A percentile compares a stretch with the other conserved stretches of the same genome.
Conservation (phyloP, 2,888 invertebrate species). For the Parnassius orleans region DNA sequence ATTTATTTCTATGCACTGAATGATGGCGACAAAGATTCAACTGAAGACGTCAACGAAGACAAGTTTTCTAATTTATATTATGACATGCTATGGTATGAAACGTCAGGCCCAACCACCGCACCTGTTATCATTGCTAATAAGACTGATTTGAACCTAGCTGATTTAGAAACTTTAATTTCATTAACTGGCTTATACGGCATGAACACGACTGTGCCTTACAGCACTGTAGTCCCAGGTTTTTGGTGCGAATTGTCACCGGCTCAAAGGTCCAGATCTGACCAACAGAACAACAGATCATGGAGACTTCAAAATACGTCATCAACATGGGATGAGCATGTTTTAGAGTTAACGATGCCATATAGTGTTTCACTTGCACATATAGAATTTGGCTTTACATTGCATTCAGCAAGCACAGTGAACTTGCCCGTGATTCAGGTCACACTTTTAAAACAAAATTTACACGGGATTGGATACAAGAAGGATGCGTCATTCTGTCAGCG, state of each 20-base stretch:
- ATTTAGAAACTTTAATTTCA: slow-evolving; percentile 85
- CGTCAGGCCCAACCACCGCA: slow-evolving; percentile 49
- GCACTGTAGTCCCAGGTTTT: slow-evolving; percentile 94
- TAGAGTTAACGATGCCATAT: slow-evolving; percentile 92
- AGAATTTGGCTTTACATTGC: slow-evolving; percentile 92
- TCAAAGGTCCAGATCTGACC: slow-evolving; percentile 92
- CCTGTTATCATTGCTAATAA: slow-evolving; percentile 81
- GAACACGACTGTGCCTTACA: slow-evolving; percentile 82
- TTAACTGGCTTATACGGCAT: slow-evolving; percentile 88
- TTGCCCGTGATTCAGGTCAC: slow-evolving; percentile 90
- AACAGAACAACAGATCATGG: slow-evolving; percentile 94
- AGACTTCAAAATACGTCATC: slow-evolving; percentile 92
- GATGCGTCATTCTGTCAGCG: slow-evolving; percentile 69
- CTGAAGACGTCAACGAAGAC: slow-evolving; percentile 87
- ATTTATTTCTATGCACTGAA: slow-evolving; percentile 91
- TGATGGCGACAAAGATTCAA: slow-evolving; percentile 85
- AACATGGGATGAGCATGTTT: slow-evolving; percentile 96
- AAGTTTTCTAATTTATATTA: slow-evolving; percentile 77
- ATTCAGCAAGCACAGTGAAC: slow-evolving; percentile 86
- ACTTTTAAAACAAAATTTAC: slow-evolving; percentile 80
- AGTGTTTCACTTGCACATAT: slow-evolving; percentile 92
- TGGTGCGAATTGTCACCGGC: slow-evolving; percentile 97
- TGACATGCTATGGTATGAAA: slow-evolving; percentile 67
- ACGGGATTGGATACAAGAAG: slow-evolving; percentile 79
- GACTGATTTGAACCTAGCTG: slow-evolving; percentile 77